Evolutionary conservation across 2,113 vertebrate genomes (phyloP).

Genomic region (Saccopteryx leptura): DNA sequence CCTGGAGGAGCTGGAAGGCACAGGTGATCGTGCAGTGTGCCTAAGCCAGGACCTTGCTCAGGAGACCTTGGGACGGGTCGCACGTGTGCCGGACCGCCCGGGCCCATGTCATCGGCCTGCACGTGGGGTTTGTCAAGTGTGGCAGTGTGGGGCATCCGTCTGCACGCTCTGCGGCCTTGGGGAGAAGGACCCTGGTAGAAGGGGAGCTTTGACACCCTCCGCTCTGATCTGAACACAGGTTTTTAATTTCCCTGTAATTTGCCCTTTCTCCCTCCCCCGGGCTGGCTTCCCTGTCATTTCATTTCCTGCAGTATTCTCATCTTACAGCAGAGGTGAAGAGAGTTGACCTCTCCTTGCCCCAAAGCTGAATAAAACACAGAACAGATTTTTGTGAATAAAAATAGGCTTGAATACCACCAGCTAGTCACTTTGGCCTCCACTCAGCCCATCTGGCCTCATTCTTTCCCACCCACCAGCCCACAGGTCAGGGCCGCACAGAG

Average conservation of each 20-base stretch:
- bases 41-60: neutral
- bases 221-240: conserved; percentile 78
- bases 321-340: conserved; percentile 81
- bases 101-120: neutral
- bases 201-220: conserved; percentile 63
- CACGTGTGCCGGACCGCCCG: neutral
- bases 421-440: neutral
- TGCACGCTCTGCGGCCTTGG: fast-evolving
- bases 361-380: conserved; percentile 81
- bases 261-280: conserved; percentile 70
- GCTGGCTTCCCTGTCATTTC: conserved; percentile 82
- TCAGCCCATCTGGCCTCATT: neutral
- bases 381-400: conserved; percentile 83
- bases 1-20: neutral
- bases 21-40: fast-evolving
- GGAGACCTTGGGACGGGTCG: neutral
- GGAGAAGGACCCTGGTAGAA: neutral
- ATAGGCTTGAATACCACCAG: conserved; percentile 66
- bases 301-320: conserved; percentile 80
- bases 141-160: neutral
- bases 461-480: neutral
- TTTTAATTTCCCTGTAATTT: conserved; percentile 80
- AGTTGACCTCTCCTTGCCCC: conserved; percentile 78
- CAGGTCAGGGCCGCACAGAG: neutral
- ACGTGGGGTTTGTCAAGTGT: neutral